A percentile compares a stretch with the other conserved stretches of the same genome.
Conservation (phyloP, 2,888 invertebrate species). For the Candidula unifasciata region DNA sequence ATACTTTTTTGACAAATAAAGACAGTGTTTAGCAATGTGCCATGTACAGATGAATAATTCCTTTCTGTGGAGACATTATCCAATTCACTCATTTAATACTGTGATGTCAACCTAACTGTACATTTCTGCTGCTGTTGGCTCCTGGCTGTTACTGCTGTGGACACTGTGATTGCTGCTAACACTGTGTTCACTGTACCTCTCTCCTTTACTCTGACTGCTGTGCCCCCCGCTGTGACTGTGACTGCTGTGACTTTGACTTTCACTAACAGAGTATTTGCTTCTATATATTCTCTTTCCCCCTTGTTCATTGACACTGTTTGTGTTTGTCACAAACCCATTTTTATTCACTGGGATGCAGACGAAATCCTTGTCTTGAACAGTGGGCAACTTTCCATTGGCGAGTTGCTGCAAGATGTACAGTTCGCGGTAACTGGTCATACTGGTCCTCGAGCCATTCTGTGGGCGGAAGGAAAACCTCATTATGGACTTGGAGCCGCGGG, state of each 20-base stretch:
- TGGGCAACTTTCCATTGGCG: slow-evolving; percentile 14
- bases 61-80: no score
- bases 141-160: slow-evolving; percentile 40
- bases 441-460: slow-evolving; percentile 40
- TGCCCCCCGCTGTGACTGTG: slow-evolving; percentile 47
- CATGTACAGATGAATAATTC: no score
- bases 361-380: background rate
- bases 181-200: slow-evolving; percentile 29
- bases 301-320: slow-evolving; percentile 1
- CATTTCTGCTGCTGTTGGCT: slow-evolving; percentile 51
- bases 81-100: background rate
- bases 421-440: slow-evolving; percentile 47
- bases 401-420: slow-evolving; percentile 49
- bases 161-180: slow-evolving; percentile 11
- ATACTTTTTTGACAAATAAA: no score
- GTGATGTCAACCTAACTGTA: slow-evolving; percentile 44
- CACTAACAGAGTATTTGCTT: slow-evolving; percentile 48
- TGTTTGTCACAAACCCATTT: slow-evolving; percentile 18
- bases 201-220: slow-evolving; percentile 28
- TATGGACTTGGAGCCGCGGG: slow-evolving; percentile 40
- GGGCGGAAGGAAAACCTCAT: slow-evolving; percentile 50
- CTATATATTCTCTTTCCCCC: slow-evolving; percentile 34
- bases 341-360: slow-evolving; percentile 11
- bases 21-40: no score
- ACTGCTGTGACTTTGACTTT: slow-evolving; percentile 42